Conservation (phyloP, 2,113 vertebrate genomes). For the Ceyx margarethae region DNA sequence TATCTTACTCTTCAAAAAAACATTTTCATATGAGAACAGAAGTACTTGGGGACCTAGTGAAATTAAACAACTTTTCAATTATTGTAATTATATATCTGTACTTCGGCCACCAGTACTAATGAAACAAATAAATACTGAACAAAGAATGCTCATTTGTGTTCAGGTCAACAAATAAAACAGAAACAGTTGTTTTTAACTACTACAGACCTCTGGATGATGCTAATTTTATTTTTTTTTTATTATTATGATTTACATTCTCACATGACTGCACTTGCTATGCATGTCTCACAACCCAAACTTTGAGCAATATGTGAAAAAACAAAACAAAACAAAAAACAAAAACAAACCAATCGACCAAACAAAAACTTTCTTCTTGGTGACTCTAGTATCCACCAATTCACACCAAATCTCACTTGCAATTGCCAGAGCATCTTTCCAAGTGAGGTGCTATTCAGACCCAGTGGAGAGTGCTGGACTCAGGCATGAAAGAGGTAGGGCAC, state of each 20-base stretch:
- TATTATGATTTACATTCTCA: background rate
- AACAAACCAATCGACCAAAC: too few species aligned
- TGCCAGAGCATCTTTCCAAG: background rate
- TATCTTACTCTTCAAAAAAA: background rate
- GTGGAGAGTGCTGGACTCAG: background rate
- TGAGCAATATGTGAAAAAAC: background rate
- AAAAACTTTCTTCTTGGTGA: background rate
- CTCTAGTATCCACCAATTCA: background rate
- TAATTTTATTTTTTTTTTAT: too few species aligned
- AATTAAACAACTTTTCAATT: background rate
- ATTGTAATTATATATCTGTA: background rate
- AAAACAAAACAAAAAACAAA: too few species aligned
- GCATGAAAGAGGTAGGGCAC: background rate
- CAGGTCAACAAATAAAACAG: constrained; percentile 38
- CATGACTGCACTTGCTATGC: background rate
- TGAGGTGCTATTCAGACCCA: background rate
- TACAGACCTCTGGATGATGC: background rate
- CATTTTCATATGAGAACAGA: background rate
- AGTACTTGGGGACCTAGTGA: background rate
- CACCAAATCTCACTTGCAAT: background rate
- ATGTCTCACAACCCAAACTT: background rate
- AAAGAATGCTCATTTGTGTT: constrained; percentile 27
- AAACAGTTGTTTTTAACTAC: background rate
- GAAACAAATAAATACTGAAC: constrained; percentile 28
- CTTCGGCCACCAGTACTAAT: background rate